Conservation (phyloP, 2,113 vertebrate genomes). For the Platycercus adscitus region DNA sequence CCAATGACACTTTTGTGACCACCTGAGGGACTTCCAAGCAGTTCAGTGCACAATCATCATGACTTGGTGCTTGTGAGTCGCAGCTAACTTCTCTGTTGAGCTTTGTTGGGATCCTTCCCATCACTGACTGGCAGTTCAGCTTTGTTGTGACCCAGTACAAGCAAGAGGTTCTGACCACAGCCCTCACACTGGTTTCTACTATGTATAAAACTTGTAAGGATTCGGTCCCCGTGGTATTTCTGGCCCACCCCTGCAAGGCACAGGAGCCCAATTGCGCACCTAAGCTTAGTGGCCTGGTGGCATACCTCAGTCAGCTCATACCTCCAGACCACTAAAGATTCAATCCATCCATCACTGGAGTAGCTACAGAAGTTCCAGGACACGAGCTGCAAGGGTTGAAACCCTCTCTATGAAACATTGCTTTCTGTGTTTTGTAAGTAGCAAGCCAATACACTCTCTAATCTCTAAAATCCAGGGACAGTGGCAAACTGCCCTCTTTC, state of each 20-base stretch:
- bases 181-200: background rate
- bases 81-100: background rate
- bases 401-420: background rate
- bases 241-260: background rate
- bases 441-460: background rate
- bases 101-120: background rate
- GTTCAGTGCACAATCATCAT: background rate
- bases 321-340: background rate
- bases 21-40: background rate
- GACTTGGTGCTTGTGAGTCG: background rate
- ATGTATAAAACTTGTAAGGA: background rate
- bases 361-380: background rate
- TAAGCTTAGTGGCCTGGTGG: background rate
- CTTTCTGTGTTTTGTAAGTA: background rate
- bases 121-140: background rate
- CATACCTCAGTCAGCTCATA: background rate
- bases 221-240: background rate
- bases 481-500: background rate
- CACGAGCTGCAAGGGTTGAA: background rate
- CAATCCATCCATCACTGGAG: background rate
- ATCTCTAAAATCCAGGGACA: background rate
- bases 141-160: background rate
- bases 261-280: background rate
- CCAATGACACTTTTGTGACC: background rate
- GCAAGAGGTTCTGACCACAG: background rate